A percentile compares a stretch with the other conserved stretches of the same genome.
Conservation (phyloP, 2,888 invertebrate species). For the Xiphydria camelus region DNA sequence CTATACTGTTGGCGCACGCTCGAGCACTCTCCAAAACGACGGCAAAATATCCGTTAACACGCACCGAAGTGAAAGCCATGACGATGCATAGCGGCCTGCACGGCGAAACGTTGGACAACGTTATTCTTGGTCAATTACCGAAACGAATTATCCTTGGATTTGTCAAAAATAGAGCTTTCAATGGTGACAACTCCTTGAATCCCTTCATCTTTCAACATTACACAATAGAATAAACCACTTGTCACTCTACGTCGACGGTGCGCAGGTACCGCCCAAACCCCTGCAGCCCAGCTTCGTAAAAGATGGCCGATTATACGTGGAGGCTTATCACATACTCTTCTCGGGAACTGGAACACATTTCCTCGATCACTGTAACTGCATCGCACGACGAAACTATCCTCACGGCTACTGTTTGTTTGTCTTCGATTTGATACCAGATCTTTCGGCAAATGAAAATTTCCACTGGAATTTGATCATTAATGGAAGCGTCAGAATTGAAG, state of each 20-base stretch:
- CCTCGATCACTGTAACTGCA: slow-evolving; percentile 24
- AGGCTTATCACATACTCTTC: slow-evolving; percentile 35
- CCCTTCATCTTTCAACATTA: slow-evolving; percentile 17
- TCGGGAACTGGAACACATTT: slow-evolving; percentile 26
- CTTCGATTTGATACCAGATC: slow-evolving; percentile 37
- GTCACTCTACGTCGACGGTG: slow-evolving; percentile 27
- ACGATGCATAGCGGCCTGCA: slow-evolving; percentile 29
- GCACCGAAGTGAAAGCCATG: slow-evolving; percentile 29
- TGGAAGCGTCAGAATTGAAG: slow-evolving; percentile 31
- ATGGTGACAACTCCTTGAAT: slow-evolving; percentile 18
- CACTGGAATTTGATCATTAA: slow-evolving; percentile 27
- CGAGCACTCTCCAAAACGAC: slow-evolving; percentile 17
- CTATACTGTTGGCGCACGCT: slow-evolving; percentile 23
- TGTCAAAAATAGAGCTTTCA: slow-evolving; percentile 26
- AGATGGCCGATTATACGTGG: slow-evolving; percentile 23
- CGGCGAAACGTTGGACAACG: slow-evolving; percentile 35
- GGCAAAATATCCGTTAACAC: slow-evolving; percentile 28
- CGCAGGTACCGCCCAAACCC: slow-evolving; percentile 27
- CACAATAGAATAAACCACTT: too few species aligned
- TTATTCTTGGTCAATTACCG: slow-evolving; percentile 40
- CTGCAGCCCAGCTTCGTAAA: slow-evolving; percentile 24
- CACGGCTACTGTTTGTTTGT: slow-evolving; percentile 28
- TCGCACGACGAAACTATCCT: slow-evolving; percentile 21
- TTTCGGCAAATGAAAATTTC: slow-evolving; percentile 22
- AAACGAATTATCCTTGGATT: slow-evolving; percentile 37